Conservation (phyloP, 2,797 vertebrate genomes). For the Oreortyx pictus region DNA sequence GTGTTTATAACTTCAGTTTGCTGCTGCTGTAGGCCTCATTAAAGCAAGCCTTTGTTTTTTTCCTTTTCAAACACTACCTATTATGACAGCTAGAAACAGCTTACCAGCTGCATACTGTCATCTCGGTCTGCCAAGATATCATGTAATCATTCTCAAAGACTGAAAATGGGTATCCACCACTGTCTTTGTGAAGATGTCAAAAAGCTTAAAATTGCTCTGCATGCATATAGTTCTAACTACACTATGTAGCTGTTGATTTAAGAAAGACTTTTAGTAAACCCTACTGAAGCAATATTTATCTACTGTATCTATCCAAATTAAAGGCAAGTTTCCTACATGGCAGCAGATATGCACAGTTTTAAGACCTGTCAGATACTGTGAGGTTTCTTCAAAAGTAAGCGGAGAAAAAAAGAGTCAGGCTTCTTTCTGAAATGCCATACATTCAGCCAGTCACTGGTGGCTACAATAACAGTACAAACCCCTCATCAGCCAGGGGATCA, state of each 20-base stretch:
- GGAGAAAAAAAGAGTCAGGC: constrained; percentile 8
- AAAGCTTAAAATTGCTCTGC: constrained; percentile 45
- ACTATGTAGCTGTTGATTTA: constrained; percentile 41
- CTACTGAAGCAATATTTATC: constrained; percentile 44
- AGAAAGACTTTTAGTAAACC: constrained; percentile 55
- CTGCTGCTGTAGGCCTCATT: constrained; percentile 69
- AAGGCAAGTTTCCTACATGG: constrained; percentile 52
- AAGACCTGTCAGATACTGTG: constrained; percentile 40
- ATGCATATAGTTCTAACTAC: constrained; percentile 41
- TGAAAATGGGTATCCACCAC: constrained; percentile 50
- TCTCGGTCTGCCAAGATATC: constrained; percentile 60
- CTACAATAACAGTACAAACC: neutral
- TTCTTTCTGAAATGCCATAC: constrained; percentile 54
- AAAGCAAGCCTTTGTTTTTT: constrained; percentile 72
- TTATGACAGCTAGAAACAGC: constrained; percentile 73
- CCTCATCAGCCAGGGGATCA: constrained; percentile 33
- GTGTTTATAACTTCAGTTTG: constrained; percentile 70
- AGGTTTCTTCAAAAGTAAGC: constrained; percentile 43
- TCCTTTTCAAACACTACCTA: constrained; percentile 67
- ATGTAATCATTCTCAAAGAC: constrained; percentile 68
- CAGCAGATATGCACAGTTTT: constrained; percentile 54
- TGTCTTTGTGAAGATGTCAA: constrained; percentile 52
- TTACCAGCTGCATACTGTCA: constrained; percentile 72
- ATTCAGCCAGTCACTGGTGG: neutral
- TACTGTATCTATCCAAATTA: constrained; percentile 52